Evolutionary conservation across 2,888 invertebrate genomes (phyloP).

Genomic region (Charanyca ferruginea): DNA sequence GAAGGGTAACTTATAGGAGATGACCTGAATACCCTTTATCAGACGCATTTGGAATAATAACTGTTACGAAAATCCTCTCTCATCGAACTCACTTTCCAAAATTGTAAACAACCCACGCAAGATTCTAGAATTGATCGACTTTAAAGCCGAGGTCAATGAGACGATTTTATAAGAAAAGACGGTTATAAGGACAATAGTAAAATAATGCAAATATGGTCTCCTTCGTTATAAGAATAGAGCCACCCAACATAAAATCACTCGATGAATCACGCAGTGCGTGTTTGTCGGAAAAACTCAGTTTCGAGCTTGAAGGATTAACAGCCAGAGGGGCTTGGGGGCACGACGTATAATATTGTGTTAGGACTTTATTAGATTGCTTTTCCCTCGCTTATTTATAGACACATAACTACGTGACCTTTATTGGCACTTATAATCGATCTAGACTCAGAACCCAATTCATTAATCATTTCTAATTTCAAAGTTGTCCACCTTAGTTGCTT

Average conservation of each 20-base stretch:
- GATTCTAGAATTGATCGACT: conserved; percentile 32
- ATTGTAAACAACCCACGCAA: conserved; percentile 32
- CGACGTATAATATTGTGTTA: conserved; percentile 41
- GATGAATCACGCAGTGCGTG: conserved; percentile 81
- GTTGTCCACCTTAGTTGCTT: conserved; percentile 51
- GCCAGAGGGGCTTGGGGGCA: conserved; percentile 65
- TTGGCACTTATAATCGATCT: conserved; percentile 40
- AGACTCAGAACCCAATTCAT: conserved; percentile 39
- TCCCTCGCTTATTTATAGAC: conserved; percentile 52
- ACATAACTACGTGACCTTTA: conserved; percentile 53
- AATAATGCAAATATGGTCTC: conserved; percentile 43
- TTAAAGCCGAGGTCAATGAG: conserved; percentile 35
- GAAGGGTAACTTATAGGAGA: conserved; percentile 10
- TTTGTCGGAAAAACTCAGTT: conserved; percentile 73
- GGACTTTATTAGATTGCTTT: conserved; percentile 64
- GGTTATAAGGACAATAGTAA: conserved; percentile 34
- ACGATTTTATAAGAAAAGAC: conserved; percentile 35
- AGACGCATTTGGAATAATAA: conserved; percentile 40
- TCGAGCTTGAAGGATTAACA: conserved; percentile 76
- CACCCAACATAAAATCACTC: conserved; percentile 52
- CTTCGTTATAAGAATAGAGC: conserved; percentile 31
- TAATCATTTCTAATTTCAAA: conserved; percentile 48
- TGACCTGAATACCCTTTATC: conserved; percentile 6
- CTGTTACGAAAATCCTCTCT: conserved; percentile 26
- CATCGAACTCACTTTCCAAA: conserved; percentile 30